A percentile compares a stretch with the other conserved stretches of the same genome.
These are phyloP conservation scores for Hippasteria phrygiana DNA, from an alignment of 53 echinoderm and acorn worm genomes.

Conservation along the genomic window DNA sequence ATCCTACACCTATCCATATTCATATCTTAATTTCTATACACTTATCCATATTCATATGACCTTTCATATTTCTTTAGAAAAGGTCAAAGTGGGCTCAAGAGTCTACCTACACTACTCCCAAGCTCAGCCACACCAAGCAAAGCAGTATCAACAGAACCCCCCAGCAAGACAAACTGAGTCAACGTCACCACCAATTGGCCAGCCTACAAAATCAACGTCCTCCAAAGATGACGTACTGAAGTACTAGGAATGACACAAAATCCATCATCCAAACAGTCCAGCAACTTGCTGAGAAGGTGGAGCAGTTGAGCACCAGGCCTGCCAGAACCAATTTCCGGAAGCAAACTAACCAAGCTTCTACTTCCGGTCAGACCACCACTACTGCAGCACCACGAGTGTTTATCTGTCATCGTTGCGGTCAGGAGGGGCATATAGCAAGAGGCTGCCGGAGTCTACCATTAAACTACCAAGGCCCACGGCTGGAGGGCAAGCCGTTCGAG, in stretches of 20 bases:
- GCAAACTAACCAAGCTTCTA: neutral
- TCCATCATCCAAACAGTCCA: neutral
- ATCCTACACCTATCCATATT: too few species aligned
- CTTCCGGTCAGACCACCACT: neutral
- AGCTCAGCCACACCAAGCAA: neutral
- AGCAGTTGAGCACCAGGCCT: neutral
- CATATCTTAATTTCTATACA: too few species aligned
- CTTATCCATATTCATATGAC: too few species aligned
- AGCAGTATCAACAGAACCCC: neutral
- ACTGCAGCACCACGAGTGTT: constrained; percentile 2
- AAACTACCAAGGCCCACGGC: constrained; percentile 33
- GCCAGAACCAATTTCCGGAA: neutral
- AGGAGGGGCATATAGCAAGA: constrained; percentile 20
- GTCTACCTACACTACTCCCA: too few species aligned
- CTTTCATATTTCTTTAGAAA: too few species aligned
- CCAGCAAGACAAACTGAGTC: neutral
- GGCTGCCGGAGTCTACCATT: constrained; percentile 11
- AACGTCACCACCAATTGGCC: neutral
- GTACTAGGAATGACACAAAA: too few species aligned
- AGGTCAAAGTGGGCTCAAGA: too few species aligned
- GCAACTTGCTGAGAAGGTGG: constrained; percentile 1
- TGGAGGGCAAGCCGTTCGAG: constrained; percentile 10
- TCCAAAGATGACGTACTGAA: neutral
- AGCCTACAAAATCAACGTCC: neutral
- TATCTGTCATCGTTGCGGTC: neutral